Percentiles rank a stretch among this genome's conserved stretches.
Evolutionary conservation across 1,140 invertebrate genomes (phyloP).

Genomic region (Parapsyche elsis): DNA sequence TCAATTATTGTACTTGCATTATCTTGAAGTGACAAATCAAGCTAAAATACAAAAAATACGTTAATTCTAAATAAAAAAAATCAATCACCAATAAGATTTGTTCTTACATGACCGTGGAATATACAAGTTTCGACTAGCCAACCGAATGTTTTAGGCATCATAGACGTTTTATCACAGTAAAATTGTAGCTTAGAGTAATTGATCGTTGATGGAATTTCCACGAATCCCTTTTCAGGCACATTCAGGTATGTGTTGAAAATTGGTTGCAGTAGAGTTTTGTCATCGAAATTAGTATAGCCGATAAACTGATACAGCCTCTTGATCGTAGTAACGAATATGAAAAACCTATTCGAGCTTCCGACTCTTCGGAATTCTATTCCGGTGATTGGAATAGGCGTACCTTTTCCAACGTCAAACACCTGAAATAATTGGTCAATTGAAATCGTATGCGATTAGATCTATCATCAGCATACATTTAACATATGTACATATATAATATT

Average conservation of each 20-base stretch:
- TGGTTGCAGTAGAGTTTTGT: conserved; percentile 82
- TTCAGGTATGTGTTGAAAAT: conserved; percentile 86
- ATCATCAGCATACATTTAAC: neutral
- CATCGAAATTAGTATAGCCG: conserved; percentile 77
- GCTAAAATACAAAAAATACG: conserved; percentile 57
- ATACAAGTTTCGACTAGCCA: conserved; percentile 87
- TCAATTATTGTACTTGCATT: conserved; percentile 37
- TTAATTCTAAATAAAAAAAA: conserved; percentile 4
- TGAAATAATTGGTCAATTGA: conserved; percentile 59
- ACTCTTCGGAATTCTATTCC: conserved; percentile 86
- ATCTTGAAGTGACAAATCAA: conserved; percentile 59
- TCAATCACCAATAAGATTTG: conserved; percentile 56
- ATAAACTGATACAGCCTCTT: conserved; percentile 88
- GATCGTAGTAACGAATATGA: conserved; percentile 86
- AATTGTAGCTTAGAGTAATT: conserved; percentile 85
- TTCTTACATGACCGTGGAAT: conserved; percentile 73
- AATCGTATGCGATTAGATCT: neutral
- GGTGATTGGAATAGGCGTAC: conserved; percentile 80
- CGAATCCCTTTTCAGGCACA: conserved; percentile 77
- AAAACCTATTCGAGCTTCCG: conserved; percentile 75
- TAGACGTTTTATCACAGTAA: conserved; percentile 75
- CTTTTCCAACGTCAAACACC: conserved; percentile 89
- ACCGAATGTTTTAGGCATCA: conserved; percentile 81
- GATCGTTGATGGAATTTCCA: conserved; percentile 80
- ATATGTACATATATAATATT: conserved; percentile 52